Evolutionary conservation across 2,888 invertebrate species (phyloP), one percentile per base, ranked within the genome.

Genomic region (Dryadula phaetusa): DNA sequence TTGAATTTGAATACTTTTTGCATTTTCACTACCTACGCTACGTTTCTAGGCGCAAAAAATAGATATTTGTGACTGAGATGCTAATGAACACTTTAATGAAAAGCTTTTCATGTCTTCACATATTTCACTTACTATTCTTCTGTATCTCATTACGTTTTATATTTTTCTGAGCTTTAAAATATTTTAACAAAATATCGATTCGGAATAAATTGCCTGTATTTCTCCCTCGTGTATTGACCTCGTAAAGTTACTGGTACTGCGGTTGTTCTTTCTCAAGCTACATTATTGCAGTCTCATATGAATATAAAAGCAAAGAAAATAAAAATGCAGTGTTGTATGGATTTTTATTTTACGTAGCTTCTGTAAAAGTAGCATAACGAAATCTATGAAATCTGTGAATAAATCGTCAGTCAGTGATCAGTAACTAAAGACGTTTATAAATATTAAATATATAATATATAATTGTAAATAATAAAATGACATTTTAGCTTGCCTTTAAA

Each of bases 1-100:
- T 52, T 52, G 52, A 28, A 52, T 52, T 52, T 52, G 52, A 52
- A 52, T 52, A 28, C 16, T 5, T 52, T 52, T 28, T 28, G 52
- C 52, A 52, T 52, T 52, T 52, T 52, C 10, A 0, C 52, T 25
- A 28, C 16, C 52, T 52, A 52, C 52, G 52, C 47, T 49, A 14
- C 1, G n/a, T 4, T 42, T 42, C 12, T 42, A n/a, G 0, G 7
- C 12, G 37, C 47, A 49, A 49, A 49, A 49, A 25, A n/a, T 25
- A 25, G 6, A 22, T 7, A 14, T 14, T 22, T 49, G 25, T 52
- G 16, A 32, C 16, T 52, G 52, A 10, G 28, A 28, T 32, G 28
- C 28, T 25, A 49, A 49, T 28, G 49, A 49, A 49, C 28, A 4
- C 28, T 28, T 16, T 49, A 52, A 52, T 52, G n/a, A 16, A 32